phyloP scores from a whole-genome alignment of 2,113 vertebrate species.

The Triplophysa dalaica region DNA sequence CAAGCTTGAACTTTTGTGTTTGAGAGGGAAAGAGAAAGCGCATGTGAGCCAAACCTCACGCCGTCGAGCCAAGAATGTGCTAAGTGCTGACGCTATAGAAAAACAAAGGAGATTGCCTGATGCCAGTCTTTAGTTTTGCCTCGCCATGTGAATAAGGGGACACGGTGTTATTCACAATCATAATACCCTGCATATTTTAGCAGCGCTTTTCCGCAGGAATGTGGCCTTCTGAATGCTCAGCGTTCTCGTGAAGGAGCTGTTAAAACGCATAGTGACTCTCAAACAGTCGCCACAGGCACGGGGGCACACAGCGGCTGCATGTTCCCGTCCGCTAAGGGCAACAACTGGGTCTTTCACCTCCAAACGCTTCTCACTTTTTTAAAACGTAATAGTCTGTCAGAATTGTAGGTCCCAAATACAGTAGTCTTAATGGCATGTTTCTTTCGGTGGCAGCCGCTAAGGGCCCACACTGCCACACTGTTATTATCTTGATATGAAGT shows the following conservation, averaged over 20 bases:
- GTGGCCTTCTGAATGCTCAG: slow-evolving; percentile 25
- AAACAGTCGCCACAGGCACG: slow-evolving; percentile 2
- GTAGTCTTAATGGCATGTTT: slow-evolving; percentile 53
- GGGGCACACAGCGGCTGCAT: slow-evolving; percentile 1
- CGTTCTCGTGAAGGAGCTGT: slow-evolving; percentile 1
- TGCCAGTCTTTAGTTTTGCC: slow-evolving; percentile 42
- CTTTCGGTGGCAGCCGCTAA: slow-evolving; percentile 49
- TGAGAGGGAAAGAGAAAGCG: slow-evolving; percentile 4
- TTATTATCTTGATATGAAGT: slow-evolving; percentile 62
- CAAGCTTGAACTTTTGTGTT: slow-evolving; percentile 21
- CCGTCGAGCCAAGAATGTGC: slow-evolving; percentile 35
- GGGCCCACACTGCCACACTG: slow-evolving; percentile 51
- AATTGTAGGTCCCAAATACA: slow-evolving; percentile 44
- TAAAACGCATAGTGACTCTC: background rate
- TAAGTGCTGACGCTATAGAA: slow-evolving; percentile 50
- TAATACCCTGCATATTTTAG: slow-evolving; percentile 42
- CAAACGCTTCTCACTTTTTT: slow-evolving; percentile 42
- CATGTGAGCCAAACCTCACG: slow-evolving; percentile 31
- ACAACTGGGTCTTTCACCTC: slow-evolving; percentile 31
- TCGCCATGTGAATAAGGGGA: slow-evolving; percentile 43
- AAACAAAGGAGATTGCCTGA: slow-evolving; percentile 47
- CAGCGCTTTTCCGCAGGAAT: slow-evolving; percentile 12
- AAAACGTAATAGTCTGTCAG: slow-evolving; percentile 54
- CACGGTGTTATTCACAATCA: slow-evolving; percentile 39
- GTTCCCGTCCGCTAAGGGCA: slow-evolving; percentile 10